Evolutionary conservation across 2,797 vertebrate species (phyloP), one percentile per base, ranked within the genome.

Genomic region (Sebastes variabilis): DNA sequence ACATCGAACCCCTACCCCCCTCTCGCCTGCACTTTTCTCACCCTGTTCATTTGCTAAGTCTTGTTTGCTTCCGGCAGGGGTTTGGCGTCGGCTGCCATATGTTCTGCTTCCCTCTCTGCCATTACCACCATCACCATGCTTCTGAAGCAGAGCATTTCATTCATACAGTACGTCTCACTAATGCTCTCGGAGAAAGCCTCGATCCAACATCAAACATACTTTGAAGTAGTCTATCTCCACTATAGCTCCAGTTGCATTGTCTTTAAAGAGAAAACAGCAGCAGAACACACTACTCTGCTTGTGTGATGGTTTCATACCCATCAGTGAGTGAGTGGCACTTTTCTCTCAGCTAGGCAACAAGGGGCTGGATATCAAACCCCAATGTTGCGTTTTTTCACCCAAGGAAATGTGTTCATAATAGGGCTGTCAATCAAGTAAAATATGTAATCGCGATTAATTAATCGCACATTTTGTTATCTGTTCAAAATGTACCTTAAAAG

Each of bases 51-150:
- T 64, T 56, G 60, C 34, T 74, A n/a, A 20, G 68, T 69, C 54
- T 59, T 46, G 22, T 80, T 80, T 54, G 72, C 76, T 79, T 62
- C n/a, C 22, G 60, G 90, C 77, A 87, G 70, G 69, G 76, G 75
- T 81, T 88, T 80, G 2, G 20, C 75, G 75, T 88, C 84, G 66
- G 80, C 71, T 81, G 75, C 80, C 75, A 81, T 79, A 85, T 89
- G 75, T 81, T 79, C 62, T 61, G 32, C 61, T 75, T 80, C 56
- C 55, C 61, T 36, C 59, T 36, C 59, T 65, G 61, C 76, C 64
- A 69, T 89, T 77, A 80, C 78, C 36, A 62, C 67, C 66, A 38
- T 38, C 36, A 71, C 12, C 36, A 66, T 72, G 59, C 49, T 70
- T 80, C 72, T 83, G 25, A 84, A 66, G 69, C 59, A 34, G 52